Base-by-base conservation (phyloP, 1,140 invertebrate species). In the Idris sp. region DNA sequence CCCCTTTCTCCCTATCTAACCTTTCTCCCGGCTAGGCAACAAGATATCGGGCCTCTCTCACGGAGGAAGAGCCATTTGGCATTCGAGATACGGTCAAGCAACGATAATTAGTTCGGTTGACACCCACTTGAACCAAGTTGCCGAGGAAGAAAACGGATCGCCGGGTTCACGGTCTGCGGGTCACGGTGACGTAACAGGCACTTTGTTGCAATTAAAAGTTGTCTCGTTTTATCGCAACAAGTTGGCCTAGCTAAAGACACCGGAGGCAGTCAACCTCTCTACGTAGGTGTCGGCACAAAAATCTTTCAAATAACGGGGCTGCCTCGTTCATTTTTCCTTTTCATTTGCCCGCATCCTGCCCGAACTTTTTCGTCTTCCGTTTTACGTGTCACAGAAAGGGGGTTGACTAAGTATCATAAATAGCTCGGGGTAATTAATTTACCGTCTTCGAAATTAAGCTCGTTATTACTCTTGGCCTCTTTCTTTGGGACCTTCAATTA, bases 21-120 rank as follows among this genome's bases (percentile, higher is more conserved):
- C 61, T 76, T 54, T 74, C 48, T 77, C 62, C 67, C 46, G 51
- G 56, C 69, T n/a, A n/a, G n/a, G 18, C 72, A 71, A 51, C 71
- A 49, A 59, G 61, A 69, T 64, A 71, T 61, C 64, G 43, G 35
- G 33, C 49, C 53, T 76, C 73, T 75, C 64, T 67, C 73, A n/a
- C n/a, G n/a, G 65, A 76, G 62, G 38, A 77, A 78, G 74, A 54
- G 72, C 78, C 77, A 76, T 76, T 80, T 78, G 54, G 72, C 67
- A 77, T 73, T 74, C 48, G 64, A 61, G 77, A 74, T 74, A 79
- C 68, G 53, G 46, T 41, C 44, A 53, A 62, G 33, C 65, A 68
- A 74, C 38, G 79, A 77, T 83, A 83, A 85, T 84, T 82, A 83
- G 77, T 80, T 72, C 61, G 54, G 76, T 76, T 75, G 77, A 79